Evolutionary conservation across 64 coral and sea anemone species (phyloP), one percentile per base, ranked within the genome.

Genomic region (Pocillopora damicornis): DNA sequence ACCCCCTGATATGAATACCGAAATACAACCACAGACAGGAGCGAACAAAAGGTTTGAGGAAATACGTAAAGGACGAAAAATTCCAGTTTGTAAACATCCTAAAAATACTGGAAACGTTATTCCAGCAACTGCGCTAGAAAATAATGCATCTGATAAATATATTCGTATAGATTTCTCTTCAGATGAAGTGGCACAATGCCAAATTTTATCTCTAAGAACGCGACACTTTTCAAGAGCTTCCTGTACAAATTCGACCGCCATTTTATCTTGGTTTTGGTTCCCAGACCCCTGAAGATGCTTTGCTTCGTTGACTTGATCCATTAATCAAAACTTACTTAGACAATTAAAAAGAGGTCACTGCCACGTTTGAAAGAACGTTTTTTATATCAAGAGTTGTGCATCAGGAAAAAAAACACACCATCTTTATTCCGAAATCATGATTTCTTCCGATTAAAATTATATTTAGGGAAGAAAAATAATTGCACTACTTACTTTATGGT

Each of bases 21-120:
- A 93, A 74, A 90, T 12, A 61, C 59, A 34, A 37, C 94, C 94
- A 76, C 79, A 93, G 1, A 90, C 12, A 2, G 87, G 45, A 2
- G 76, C 91, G 15, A 90, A 20, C 9, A 79, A 82, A 67, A 42
- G 61, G 72, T 96, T 92, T 26, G 75, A 86, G 45, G 94, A 92
- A 4, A 90, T 51, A 5, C 91, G 76, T 23, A 96, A 61, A 18
- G 94, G 94, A 74, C 94, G 91, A 77, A 93, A 96, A 16, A 96
- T 45, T 26, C 87, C 75, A 34, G 38, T 90, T 82, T 96, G 94
- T 45, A 96, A 63, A 67, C 51, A 17, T 42, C 87, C 94, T 13
- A 96, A 13, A 67, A 67, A 92, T 45, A 96, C 58, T 13, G 90
- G 94, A 88, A 93, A 96, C 35, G 76, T 82, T 2, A 87, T 84